Percentiles rank a stretch among this genome's conserved stretches.
Conservation (phyloP, 2,888 invertebrate species). For the Netelia melanura region DNA sequence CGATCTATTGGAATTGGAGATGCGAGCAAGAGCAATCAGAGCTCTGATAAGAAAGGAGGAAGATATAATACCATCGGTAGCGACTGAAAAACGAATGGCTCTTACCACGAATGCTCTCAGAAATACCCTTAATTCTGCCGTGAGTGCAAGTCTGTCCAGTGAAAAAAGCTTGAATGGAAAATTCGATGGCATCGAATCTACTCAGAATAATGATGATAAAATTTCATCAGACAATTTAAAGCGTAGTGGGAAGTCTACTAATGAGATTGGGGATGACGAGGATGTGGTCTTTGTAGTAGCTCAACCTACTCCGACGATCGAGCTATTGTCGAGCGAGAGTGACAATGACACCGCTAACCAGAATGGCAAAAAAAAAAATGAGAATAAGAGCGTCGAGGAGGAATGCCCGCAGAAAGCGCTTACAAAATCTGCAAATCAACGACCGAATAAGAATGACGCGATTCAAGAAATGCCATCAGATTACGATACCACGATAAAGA, state of each 20-base stretch:
- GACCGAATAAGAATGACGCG: slow-evolving; percentile 31
- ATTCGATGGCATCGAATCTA: slow-evolving; percentile 25
- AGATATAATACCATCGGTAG: slow-evolving; percentile 76
- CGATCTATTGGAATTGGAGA: slow-evolving; percentile 87
- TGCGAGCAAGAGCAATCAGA: slow-evolving; percentile 87
- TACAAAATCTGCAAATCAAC: slow-evolving; percentile 34
- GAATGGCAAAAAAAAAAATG: slow-evolving; percentile 38
- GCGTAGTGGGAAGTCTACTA: slow-evolving; percentile 61
- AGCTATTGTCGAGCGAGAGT: slow-evolving; percentile 82
- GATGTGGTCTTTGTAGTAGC: slow-evolving; percentile 82
- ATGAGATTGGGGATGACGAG: slow-evolving; percentile 78
- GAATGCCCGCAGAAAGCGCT: slow-evolving; percentile 17
- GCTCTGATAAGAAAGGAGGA: slow-evolving; percentile 85
- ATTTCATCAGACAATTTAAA: slow-evolving; percentile 53
- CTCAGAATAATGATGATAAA: slow-evolving; percentile 3
- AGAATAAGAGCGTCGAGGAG: slow-evolving; percentile 36
- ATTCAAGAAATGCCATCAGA: not conserved
- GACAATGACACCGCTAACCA: slow-evolving; percentile 71
- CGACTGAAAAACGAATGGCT: slow-evolving; percentile 53
- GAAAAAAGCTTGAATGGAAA: slow-evolving; percentile 54
- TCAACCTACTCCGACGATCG: slow-evolving; percentile 82
- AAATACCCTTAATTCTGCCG: slow-evolving; percentile 58
- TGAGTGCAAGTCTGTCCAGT: slow-evolving; percentile 59
- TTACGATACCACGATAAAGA: slow-evolving; percentile 13
- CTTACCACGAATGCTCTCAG: slow-evolving; percentile 55